Evolutionary conservation across 1,140 invertebrate genomes (phyloP), one percentile per base, ranked within the genome.

Genomic region (Matsumurasca onukii): DNA sequence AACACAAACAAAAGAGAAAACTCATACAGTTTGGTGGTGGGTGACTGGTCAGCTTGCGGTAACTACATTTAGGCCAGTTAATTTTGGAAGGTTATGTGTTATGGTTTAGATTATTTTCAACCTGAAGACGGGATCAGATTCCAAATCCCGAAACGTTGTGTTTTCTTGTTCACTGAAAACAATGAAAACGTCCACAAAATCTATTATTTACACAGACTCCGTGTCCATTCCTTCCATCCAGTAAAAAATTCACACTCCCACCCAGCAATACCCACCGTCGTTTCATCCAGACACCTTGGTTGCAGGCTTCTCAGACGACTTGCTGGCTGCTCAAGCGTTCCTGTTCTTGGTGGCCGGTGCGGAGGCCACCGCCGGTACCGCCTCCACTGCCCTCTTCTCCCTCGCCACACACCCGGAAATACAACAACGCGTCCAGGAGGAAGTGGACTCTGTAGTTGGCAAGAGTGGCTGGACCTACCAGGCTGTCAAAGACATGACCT

Each of bases 361-460:
- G 66, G 85, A 86, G 67, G 87, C 86, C 0, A 85, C 85, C 3
- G 80, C 84, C 1, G 76, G 79, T 2, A 76, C 84, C 0, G 76
- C 88, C 13, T 77, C 77, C 13, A 79, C 80, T 64, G 72, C 77
- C 5, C 64, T 81, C 2, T 80, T 78, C 27, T 78, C 80, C 67
- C 72, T 89, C 30, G 84, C 86, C 3, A 72, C 76, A 29, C 75
- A 86, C 75, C 81, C 77, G 17, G 78, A 83, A 12, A 71, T 87
- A 1, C 89, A 91, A 71, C 77, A 86, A 0, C 81, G 77, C 68
- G 67, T 87, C 1, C 73, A 84, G 3, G 72, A 81, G 45, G 88
- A 91, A 79, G 83, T 92, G n/a, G 62, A 78, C 1, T 69, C 78
- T 2, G 77, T 82, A 1, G 71, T 77, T 64, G 63, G 70, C 17